Percentiles rank a stretch among this genome's conserved stretches.
Conservation (phyloP, 2,888 invertebrate genomes). For the Alentia gelatinosa region DNA sequence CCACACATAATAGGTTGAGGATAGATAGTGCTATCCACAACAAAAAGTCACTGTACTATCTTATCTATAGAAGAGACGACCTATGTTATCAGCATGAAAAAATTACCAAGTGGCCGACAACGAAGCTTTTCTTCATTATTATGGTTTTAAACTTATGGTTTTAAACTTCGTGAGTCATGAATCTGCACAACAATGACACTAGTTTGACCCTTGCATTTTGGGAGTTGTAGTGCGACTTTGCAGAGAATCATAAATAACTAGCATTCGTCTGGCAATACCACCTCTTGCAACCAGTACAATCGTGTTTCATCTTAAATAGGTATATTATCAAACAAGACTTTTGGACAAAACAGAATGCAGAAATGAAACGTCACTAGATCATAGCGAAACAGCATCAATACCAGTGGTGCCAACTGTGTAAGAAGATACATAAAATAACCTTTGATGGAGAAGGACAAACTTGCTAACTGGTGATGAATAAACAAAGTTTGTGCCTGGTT, state of each 20-base stretch:
- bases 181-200: background rate
- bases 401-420: background rate
- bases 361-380: background rate
- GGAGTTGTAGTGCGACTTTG: background rate
- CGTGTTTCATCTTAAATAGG: background rate
- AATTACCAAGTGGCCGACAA: background rate
- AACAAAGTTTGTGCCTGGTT: background rate
- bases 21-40: no score
- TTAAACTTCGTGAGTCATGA: no score
- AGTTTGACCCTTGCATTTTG: background rate
- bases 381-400: background rate
- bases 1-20: no score
- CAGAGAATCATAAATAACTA: constrained; percentile 4
- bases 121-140: background rate
- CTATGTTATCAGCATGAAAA: background rate
- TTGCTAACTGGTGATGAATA: no score
- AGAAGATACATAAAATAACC: no score
- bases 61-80: background rate
- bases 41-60: background rate
- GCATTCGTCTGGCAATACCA: background rate
- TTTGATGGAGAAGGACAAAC: no score
- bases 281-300: background rate
- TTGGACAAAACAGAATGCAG: background rate
- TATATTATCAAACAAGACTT: background rate
- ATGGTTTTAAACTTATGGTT: background rate